Percentiles rank a stretch among this genome's conserved stretches.
phyloP scores from a whole-genome alignment of 2,797 vertebrate species.

The Malurus leucopterus region DNA sequence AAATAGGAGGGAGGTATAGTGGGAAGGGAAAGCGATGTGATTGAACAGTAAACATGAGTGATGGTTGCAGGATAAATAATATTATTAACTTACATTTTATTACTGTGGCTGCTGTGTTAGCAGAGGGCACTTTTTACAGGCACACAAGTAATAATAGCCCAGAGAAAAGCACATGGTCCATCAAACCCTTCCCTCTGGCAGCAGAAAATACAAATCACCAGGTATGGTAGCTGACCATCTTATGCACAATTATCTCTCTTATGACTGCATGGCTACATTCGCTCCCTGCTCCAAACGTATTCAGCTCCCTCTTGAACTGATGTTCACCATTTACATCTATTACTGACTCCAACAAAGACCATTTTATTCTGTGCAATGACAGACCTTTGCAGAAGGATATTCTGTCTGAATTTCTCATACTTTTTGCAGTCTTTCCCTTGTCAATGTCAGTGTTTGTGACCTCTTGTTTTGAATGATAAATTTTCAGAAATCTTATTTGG shows the following conservation, averaged over 20 bases:
- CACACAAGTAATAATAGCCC: conserved; percentile 2
- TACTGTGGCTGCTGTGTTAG: conserved; percentile 21
- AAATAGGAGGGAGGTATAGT: neutral
- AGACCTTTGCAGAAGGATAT: neutral
- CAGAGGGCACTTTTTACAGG: conserved; percentile 31
- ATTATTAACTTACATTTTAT: conserved; percentile 52
- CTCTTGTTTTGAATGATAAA: conserved; percentile 7
- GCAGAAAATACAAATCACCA: conserved; percentile 41
- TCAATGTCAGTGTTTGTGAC: neutral
- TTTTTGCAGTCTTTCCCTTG: neutral
- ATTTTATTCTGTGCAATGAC: neutral
- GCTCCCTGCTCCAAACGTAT: neutral
- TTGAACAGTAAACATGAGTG: conserved; percentile 25
- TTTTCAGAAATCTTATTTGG: neutral
- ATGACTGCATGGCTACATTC: neutral
- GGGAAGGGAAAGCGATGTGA: neutral
- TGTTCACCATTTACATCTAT: conserved; percentile 10
- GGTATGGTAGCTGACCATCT: conserved; percentile 33
- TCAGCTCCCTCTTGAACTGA: conserved; percentile 15
- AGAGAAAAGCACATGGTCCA: neutral
- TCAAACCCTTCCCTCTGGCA: conserved; percentile 31
- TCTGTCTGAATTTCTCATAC: neutral
- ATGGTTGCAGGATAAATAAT: conserved; percentile 49
- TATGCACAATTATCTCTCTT: conserved; percentile 40
- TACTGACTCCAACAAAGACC: neutral